These are phyloP conservation scores for Peromyscus leucopus DNA, from an alignment of 2,113 vertebrate genomes.

Conservation along the genomic window DNA sequence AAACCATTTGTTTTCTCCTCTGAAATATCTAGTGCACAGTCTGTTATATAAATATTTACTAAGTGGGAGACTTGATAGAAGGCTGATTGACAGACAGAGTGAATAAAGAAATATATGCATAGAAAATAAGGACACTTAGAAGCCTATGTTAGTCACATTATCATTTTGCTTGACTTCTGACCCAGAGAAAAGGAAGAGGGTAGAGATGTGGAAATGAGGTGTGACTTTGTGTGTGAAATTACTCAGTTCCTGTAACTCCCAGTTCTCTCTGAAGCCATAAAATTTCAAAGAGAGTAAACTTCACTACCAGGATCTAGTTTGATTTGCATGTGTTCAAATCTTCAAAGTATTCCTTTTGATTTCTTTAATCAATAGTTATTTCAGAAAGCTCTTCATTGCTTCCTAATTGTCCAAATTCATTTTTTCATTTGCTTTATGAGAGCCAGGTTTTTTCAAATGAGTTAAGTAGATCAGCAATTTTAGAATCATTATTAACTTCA, in stretches of 20 bases:
- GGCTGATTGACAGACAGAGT: background rate
- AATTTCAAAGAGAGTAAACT: constrained; percentile 39
- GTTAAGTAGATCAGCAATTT: constrained; percentile 77
- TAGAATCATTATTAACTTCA: constrained; percentile 75
- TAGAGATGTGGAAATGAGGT: background rate
- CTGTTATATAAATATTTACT: constrained; percentile 29
- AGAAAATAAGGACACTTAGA: background rate
- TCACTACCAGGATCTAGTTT: constrained; percentile 53
- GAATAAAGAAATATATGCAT: background rate
- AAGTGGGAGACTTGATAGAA: background rate
- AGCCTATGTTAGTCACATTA: background rate
- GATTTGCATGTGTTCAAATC: constrained; percentile 78
- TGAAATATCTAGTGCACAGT: background rate
- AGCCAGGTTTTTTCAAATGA: constrained; percentile 78
- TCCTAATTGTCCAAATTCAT: constrained; percentile 82
- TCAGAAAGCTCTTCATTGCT: constrained; percentile 81
- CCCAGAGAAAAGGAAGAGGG: background rate
- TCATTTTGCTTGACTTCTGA: constrained; percentile 45
- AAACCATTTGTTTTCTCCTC: background rate
- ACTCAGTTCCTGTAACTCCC: constrained; percentile 58
- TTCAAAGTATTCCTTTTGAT: constrained; percentile 78
- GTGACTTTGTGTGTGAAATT: background rate
- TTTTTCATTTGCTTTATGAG: constrained; percentile 80
- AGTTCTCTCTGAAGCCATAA: constrained; percentile 53
- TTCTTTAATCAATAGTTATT: constrained; percentile 82